Evolutionary conservation across 2,888 invertebrate genomes (phyloP), one percentile per base, ranked within the genome.

Genomic region (Melikaiella ostensackeni): DNA sequence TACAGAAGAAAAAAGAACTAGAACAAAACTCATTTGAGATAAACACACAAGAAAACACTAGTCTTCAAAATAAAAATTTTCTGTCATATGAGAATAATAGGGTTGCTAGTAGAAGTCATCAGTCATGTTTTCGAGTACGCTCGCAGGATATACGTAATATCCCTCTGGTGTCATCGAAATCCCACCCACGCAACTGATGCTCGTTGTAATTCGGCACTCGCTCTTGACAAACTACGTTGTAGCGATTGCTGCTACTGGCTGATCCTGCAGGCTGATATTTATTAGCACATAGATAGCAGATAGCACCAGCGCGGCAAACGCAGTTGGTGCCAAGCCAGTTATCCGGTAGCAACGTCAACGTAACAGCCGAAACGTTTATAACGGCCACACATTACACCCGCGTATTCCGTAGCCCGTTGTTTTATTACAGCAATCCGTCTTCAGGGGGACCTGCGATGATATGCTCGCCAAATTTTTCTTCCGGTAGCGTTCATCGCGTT

Each of bases 361-460:
- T 85, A 85, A 87, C 88, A 85, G 86, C 85, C 84, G 85, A 85
- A 88, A 86, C 86, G 86, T 87, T 88, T 86, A 87, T 87, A 88
- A 88, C 85, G 81, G 87, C 85, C 86, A 81, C 87, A 83, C 86
- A 86, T 86, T 86, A 85, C 84, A 83, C 82, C 83, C 80, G 74
- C 80, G 82, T 80, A 78, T 81, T 81, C 77, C 79, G 79, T 80
- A 80, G 77, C 77, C 80, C 77, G 79, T 83, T 85, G 85, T 86
- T 89, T 89, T 86, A 88, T 87, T 85, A 77, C 85, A 77, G 79
- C 84, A 84, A 87, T 88, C 83, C 84, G 84, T 89, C 88, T 86
- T 84, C 79, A 75, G 75, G 76, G 76, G 64, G 77, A 77, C 80
- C 75, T 79, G 82, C 76, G 85, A 86, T 85, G 84, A 86, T 85